Conservation (phyloP, 2,113 vertebrate species). For the Galeopterus variegatus region DNA sequence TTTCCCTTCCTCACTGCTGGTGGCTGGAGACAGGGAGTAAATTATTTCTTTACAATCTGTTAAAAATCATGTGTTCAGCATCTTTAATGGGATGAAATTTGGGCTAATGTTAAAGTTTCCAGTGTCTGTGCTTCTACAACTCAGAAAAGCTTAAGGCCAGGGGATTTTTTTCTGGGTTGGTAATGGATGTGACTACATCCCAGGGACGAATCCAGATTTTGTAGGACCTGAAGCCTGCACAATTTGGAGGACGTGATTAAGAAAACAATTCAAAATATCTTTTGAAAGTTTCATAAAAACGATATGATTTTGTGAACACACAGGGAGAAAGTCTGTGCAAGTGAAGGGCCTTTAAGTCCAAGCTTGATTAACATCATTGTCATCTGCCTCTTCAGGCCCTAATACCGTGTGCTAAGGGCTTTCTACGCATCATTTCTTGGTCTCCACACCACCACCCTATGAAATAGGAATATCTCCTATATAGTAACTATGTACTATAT, state of each 20-base stretch:
- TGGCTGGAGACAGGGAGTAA: neutral
- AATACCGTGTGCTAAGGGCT: neutral
- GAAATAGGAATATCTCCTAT: neutral
- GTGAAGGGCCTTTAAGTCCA: neutral
- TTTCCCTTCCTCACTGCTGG: neutral
- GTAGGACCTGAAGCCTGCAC: neutral
- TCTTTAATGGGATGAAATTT: constrained; percentile 12
- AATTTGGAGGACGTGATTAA: neutral
- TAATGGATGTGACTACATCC: neutral
- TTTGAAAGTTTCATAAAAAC: constrained; percentile 1
- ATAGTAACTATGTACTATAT: neutral
- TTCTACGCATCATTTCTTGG: neutral
- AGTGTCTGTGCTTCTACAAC: neutral
- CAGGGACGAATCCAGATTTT: neutral
- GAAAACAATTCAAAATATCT: neutral
- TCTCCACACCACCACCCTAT: neutral
- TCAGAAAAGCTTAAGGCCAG: neutral
- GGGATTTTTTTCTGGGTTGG: neutral
- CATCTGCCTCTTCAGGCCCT: neutral
- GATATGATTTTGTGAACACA: neutral
- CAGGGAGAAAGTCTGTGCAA: neutral
- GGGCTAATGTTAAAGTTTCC: constrained; percentile 19
- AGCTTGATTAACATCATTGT: neutral
- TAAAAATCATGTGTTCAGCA: neutral
- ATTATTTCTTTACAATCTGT: neutral